Conservation (phyloP, 2,113 vertebrate genomes). For the Notiomystis cincta region DNA sequence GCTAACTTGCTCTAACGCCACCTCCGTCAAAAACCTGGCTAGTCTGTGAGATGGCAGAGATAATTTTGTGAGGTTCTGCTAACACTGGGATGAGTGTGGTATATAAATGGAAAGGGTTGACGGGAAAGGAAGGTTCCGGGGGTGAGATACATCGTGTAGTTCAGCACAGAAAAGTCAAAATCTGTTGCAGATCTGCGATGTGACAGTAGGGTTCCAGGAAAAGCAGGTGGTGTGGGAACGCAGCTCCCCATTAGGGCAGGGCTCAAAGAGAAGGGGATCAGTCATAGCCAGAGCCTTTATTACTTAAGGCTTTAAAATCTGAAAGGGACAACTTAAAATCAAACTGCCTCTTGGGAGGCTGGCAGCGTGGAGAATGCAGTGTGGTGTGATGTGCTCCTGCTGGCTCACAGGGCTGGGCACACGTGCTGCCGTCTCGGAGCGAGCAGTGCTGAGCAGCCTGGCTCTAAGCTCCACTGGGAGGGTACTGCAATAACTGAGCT, state of each 20-base stretch:
- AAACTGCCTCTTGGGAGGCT: background rate
- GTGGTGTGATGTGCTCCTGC: background rate
- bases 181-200: constrained; percentile 25
- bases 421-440: background rate
- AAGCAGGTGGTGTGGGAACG: constrained; percentile 48
- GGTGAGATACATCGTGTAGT: background rate
- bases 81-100: background rate
- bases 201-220: constrained; percentile 35
- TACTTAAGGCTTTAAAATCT: constrained; percentile 25
- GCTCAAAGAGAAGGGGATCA: constrained; percentile 3
- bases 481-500: constrained; percentile 23
- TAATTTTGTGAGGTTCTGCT: background rate
- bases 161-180: constrained; percentile 38
- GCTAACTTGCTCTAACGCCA: background rate
- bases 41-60: background rate
- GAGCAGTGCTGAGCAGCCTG: background rate
- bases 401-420: background rate
- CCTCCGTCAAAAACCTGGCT: background rate
- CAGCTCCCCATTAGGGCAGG: constrained; percentile 20
- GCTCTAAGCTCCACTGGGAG: background rate
- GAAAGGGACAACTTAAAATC: constrained; percentile 36
- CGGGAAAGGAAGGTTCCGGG: background rate
- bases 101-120: constrained; percentile 32
- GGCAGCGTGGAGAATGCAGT: background rate
- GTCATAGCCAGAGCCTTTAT: background rate